Percentiles rank a stretch among this genome's conserved stretches.
Evolutionary conservation across 2,797 vertebrate species (phyloP).

Genomic region (Peromyscus melanophrys): DNA sequence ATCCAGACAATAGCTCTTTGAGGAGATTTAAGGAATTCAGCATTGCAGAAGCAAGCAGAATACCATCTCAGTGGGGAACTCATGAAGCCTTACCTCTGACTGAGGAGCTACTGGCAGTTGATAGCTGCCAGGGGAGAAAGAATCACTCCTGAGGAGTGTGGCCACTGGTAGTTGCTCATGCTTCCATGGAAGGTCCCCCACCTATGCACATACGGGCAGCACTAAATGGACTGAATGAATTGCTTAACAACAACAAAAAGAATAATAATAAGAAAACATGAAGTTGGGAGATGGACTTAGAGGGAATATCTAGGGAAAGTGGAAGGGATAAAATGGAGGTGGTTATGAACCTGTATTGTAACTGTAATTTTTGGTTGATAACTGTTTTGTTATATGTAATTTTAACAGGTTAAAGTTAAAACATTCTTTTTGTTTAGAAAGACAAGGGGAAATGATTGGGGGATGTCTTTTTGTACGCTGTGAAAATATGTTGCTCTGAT

Average conservation of each 20-base stretch:
- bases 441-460: too few species aligned
- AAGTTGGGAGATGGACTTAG: not conserved
- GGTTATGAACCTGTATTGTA: not conserved
- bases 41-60: conserved; percentile 53
- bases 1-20: not conserved
- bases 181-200: not conserved
- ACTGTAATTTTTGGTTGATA: too few species aligned
- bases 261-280: not conserved
- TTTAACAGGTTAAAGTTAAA: too few species aligned
- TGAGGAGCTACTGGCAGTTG: not conserved
- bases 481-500: too few species aligned
- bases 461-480: too few species aligned
- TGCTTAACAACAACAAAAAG: not conserved
- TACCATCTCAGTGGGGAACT: not conserved
- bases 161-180: not conserved
- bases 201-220: not conserved
- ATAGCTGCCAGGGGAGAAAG: not conserved
- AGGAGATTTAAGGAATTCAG: conserved; percentile 63
- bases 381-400: too few species aligned
- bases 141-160: not conserved
- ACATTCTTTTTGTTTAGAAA: too few species aligned
- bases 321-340: not conserved
- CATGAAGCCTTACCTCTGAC: not conserved
- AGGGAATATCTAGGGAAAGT: not conserved
- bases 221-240: not conserved